phyloP scores from a whole-genome alignment of 2,797 vertebrate species.

The Notamacropus eugenii region DNA sequence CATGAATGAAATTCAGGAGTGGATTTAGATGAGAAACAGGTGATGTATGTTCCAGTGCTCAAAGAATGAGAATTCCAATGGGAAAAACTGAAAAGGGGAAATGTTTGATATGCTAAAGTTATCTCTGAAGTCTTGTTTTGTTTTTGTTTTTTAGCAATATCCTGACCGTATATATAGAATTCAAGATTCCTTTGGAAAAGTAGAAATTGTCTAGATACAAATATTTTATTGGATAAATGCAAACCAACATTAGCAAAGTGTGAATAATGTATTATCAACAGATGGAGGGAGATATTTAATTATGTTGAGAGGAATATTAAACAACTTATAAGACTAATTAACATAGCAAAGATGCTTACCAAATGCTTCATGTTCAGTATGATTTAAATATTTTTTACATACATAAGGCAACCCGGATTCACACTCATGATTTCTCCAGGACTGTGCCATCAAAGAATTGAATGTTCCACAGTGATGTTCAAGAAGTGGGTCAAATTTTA shows the following conservation, averaged over 20 bases:
- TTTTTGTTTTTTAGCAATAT: slow-evolving; percentile 5
- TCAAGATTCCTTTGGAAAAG: slow-evolving; percentile 11
- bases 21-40: slow-evolving; percentile 12
- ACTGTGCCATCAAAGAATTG: slow-evolving; percentile 83
- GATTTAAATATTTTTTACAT: slow-evolving; percentile 92
- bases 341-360: slow-evolving; percentile 85
- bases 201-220: slow-evolving; percentile 8
- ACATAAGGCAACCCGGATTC: slow-evolving; percentile 92
- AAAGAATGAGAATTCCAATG: background rate
- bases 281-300: slow-evolving; percentile 20
- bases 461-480: slow-evolving; percentile 90
- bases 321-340: background rate
- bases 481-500: slow-evolving; percentile 83
- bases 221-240: slow-evolving; percentile 42
- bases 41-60: background rate
- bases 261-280: slow-evolving; percentile 49
- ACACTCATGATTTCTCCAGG: slow-evolving; percentile 91
- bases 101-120: background rate
- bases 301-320: slow-evolving; percentile 5
- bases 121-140: slow-evolving; percentile 26
- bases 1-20: slow-evolving; percentile 53
- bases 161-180: slow-evolving; percentile 41
- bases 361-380: slow-evolving; percentile 83
- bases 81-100: slow-evolving; percentile 3
- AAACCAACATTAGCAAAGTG: slow-evolving; percentile 1